These are phyloP conservation scores for Triplophysa dalaica DNA, from an alignment of 2,113 vertebrate genomes.

Conservation along the genomic window DNA sequence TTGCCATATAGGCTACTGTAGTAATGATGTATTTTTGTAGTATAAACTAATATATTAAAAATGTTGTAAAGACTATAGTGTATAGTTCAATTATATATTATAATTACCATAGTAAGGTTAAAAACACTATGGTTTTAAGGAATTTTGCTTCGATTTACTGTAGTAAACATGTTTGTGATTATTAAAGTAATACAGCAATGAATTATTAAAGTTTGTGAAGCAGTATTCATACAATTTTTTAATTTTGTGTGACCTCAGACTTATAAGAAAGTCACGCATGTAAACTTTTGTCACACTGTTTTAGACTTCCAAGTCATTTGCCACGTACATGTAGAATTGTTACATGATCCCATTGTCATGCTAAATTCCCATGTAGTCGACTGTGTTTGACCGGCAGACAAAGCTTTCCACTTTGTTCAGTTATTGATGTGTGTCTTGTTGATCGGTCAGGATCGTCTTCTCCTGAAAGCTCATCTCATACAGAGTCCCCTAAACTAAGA, in stretches of 20 bases:
- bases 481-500: not conserved
- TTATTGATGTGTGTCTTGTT: not conserved
- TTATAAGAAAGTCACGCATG: too few species aligned
- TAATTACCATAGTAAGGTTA: too few species aligned
- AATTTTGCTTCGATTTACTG: too few species aligned
- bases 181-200: not conserved
- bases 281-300: too few species aligned
- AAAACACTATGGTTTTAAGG: too few species aligned
- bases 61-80: too few species aligned
- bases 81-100: too few species aligned
- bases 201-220: not conserved
- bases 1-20: too few species aligned
- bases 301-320: not conserved
- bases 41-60: too few species aligned
- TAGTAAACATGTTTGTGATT: not conserved
- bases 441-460: slow-evolving; percentile 29
- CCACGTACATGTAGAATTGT: not conserved
- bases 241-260: not conserved
- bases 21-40: too few species aligned
- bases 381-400: slow-evolving; percentile 8
- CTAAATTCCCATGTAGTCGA: not conserved
- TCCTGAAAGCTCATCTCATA: not conserved
- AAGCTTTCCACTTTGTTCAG: not conserved
- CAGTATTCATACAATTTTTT: not conserved
- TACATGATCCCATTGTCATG: not conserved